These are phyloP conservation scores for Hypsopygia costalis DNA, from an alignment of 2,888 invertebrate genomes.

Conservation along the genomic window DNA sequence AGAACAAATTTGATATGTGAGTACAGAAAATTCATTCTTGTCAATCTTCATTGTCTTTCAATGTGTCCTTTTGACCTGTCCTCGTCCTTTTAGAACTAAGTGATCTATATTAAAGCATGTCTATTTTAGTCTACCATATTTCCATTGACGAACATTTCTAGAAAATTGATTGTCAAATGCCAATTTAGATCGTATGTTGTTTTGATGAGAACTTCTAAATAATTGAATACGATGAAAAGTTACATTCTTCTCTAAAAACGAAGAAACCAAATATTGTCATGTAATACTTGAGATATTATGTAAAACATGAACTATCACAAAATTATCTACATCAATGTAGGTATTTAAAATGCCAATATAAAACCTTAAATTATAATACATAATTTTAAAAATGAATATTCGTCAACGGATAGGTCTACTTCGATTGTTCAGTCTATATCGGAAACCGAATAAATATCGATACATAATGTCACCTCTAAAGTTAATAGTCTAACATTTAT, in stretches of 20 bases:
- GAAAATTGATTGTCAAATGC: no score
- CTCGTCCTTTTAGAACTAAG: background rate
- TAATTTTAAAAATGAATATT: background rate
- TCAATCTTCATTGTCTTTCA: background rate
- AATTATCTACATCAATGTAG: no score
- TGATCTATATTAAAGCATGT: background rate
- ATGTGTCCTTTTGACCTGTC: background rate
- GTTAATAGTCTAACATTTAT: conserved; percentile 31
- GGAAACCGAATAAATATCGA: conserved; percentile 24
- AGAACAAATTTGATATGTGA: background rate
- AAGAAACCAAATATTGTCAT: no score
- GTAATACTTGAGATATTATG: no score
- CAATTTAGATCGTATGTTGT: no score
- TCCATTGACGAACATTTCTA: background rate
- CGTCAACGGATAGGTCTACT: background rate
- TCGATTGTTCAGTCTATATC: conserved; percentile 23
- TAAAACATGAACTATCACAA: no score
- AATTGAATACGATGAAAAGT: no score
- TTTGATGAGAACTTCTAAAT: no score
- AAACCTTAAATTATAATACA: no score
- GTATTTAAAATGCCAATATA: no score
- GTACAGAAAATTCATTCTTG: background rate
- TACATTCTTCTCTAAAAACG: no score
- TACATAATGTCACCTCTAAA: conserved; percentile 42
- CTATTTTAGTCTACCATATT: background rate